Conservation (phyloP, 2,113 vertebrate species). For the Leptosomus discolor region DNA sequence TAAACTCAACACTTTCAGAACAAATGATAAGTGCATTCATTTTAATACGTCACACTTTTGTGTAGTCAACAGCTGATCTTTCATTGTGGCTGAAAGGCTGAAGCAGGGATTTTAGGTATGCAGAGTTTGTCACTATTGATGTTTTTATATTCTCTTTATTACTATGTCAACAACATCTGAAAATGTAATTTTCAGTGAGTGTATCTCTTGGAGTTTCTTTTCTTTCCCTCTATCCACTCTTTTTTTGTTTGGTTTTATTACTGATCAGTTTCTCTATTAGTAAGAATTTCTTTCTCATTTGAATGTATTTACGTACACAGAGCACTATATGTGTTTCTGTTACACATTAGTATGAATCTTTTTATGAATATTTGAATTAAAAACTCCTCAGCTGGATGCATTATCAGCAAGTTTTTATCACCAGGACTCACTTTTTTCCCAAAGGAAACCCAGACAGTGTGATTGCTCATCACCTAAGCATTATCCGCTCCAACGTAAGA, state of each 20-base stretch:
- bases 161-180: constrained; percentile 27
- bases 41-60: background rate
- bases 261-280: background rate
- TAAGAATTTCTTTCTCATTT: too few species aligned
- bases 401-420: background rate
- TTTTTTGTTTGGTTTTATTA: background rate
- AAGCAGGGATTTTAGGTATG: background rate
- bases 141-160: constrained; percentile 14
- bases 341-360: background rate
- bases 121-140: constrained; percentile 15
- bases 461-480: background rate
- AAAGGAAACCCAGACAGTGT: background rate
- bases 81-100: constrained; percentile 2
- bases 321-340: background rate
- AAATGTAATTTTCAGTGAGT: constrained; percentile 33
- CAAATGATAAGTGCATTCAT: background rate
- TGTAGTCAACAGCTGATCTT: background rate
- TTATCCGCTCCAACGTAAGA: background rate
- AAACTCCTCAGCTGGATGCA: background rate
- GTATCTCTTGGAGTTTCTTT: background rate
- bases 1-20: background rate
- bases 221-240: background rate
- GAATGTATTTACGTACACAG: background rate
- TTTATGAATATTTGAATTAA: background rate
- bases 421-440: background rate